phyloP scores from a whole-genome alignment of 37 sponge, comb jelly and placozoan species.

The Geodia barretti region DNA sequence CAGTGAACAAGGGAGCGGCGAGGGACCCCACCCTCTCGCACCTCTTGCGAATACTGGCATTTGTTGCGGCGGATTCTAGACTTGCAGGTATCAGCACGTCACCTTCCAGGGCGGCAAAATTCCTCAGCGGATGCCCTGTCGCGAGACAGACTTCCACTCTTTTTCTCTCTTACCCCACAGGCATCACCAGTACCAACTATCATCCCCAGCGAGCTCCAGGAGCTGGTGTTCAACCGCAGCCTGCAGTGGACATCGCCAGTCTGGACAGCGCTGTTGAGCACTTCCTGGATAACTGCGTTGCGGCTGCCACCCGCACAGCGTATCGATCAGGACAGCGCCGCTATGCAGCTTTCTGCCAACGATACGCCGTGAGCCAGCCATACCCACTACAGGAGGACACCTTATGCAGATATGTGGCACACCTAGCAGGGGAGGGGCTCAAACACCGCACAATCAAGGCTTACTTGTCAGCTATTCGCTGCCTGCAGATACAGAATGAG shows the following conservation, averaged over 20 bases:
- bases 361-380: not conserved
- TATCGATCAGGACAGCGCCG: conserved; percentile 15
- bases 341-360: conserved; percentile 19
- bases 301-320: conserved; percentile 9
- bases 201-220: not conserved
- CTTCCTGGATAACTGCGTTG: conserved; percentile 10
- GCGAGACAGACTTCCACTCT: conserved; percentile 19
- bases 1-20: conserved; percentile 12
- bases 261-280: conserved; percentile 9
- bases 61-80: conserved; percentile 10
- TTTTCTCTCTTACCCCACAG: conserved; percentile 17
- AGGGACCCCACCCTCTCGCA: conserved; percentile 26
- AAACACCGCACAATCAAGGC: conserved; percentile 33
- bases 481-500: conserved; percentile 18
- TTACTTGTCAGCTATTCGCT: conserved; percentile 48
- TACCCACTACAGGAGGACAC: conserved; percentile 16
- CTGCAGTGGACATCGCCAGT: conserved; percentile 32
- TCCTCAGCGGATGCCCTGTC: conserved; percentile 30
- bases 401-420: conserved; percentile 18
- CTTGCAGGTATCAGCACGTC: conserved; percentile 21
- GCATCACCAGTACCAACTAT: not conserved
- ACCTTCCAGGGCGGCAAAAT: conserved; percentile 38
- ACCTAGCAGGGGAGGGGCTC: conserved; percentile 24
- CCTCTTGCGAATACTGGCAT: conserved; percentile 42
- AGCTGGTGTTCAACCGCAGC: not conserved